Evolutionary conservation across 2,888 invertebrate species (phyloP), one percentile per base, ranked within the genome.

Genomic region (Fabriciana adippe): DNA sequence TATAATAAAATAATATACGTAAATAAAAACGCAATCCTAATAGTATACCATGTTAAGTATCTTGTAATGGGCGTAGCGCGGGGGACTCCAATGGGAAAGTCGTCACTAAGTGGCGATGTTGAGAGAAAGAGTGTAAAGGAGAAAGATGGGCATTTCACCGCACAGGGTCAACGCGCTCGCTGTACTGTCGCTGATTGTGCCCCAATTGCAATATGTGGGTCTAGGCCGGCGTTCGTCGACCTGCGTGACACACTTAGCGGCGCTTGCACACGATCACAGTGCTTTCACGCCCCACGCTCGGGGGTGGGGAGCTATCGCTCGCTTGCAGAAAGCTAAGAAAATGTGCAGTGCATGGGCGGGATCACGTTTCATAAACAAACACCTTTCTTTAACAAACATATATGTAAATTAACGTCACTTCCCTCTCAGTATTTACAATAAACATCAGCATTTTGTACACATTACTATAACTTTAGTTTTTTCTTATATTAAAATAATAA

Each of bases 211-310:
- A 77, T 84, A 93, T 87, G 91, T 93, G 87, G 93, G 93, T 93
- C 93, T 93, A 93, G 93, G 93, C 91, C 93, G 91, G 90, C 92
- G 92, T 90, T 90, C 93, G 89, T 88, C 89, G 92, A 93, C 93
- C 92, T 88, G 88, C 83, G 82, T 87, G 93, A 81, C 92, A 91
- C 86, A 93, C 90, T 91, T 91, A 79, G 83, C 79, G 78, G 84
- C 88, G 87, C 88, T 83, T 83, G 88, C 88, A 88, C 87, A 85
- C 84, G 85, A 78, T 78, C 85, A 83, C 84, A 70, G 88, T 87
- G 90, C 90, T 90, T 90, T 91, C 91, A 89, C 90, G 89, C 87
- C 88, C 86, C 85, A 79, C 80, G 81, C 79, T 21, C 55, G 72
- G 77, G 85, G 85, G 86, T 79, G 85, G 88, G 85, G 84, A 84